Base-by-base conservation (phyloP, 2,113 vertebrate species). In the Acinonyx jubatus region DNA sequence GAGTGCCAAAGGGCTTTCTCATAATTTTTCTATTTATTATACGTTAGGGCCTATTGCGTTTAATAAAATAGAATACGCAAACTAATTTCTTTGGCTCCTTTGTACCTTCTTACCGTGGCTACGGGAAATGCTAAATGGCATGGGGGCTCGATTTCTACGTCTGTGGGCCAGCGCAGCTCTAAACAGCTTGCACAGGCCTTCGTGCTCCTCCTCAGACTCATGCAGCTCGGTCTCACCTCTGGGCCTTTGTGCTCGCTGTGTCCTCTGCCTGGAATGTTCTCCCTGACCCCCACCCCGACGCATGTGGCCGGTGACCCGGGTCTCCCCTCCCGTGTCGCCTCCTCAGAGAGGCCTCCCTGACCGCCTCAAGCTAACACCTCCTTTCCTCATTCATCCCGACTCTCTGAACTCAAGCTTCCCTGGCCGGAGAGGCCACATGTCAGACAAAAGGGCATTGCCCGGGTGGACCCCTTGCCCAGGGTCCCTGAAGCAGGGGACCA, bases 301-400 rank as follows among this genome's bases (percentile, higher is more conserved):
- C 23, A 81, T 29, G 3, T 2, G 25, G 36, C 52, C 21, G 7
- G 15, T 45, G 33, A 15, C 52, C 27, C 2, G 15, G 52, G 25
- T 23, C 31, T 71, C 31, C 8, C 12, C 18, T 69, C 33, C n/a
- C 12, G n/a, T 0, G 6, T 29, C 38, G 6, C 88, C 65, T 84
- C 80, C 91, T 90, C n/a, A 0, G 21, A 48, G 57, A 65, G 16
- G 57, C 2, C 29, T 45, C 45, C 48, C 27, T 15, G 50, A 57
- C 4, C 9, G 29, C 31, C 38, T 78, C 5, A 15, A 15, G 31
- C 65, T 48, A 23, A 33, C 14, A 7, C 31, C 3, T 8, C 36
- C 18, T 3, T 14, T 48, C 66, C 31, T 4, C 0, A 0, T 41
- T 45, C 10, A 23, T 18, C 27, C 33, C 0, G 0, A 57, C 33